These are phyloP conservation scores for Girardia tigrina DNA, from an alignment of 2,888 invertebrate species.

Conservation along the genomic window DNA sequence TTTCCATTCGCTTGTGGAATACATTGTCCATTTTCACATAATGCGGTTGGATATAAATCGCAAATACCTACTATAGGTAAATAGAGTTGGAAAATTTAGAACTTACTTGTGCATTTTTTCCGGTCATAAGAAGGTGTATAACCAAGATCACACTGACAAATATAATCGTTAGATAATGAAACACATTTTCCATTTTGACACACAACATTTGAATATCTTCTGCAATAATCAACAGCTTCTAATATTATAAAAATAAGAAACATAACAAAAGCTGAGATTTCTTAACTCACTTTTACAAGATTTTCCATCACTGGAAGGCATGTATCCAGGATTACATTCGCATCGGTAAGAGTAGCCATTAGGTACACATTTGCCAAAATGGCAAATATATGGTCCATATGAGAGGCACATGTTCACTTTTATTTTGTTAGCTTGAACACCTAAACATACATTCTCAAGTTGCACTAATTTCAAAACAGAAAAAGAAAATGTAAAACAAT, in stretches of 20 bases:
- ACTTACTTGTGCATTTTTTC: slow-evolving; percentile 33
- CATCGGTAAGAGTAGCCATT: slow-evolving; percentile 17
- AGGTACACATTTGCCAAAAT: slow-evolving; percentile 16
- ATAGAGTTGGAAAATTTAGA: neutral
- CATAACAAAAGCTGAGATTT: neutral
- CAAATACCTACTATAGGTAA: slow-evolving; percentile 25
- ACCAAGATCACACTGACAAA: slow-evolving; percentile 24
- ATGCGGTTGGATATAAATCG: slow-evolving; percentile 24
- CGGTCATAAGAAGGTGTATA: slow-evolving; percentile 27
- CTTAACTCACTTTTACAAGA: slow-evolving; percentile 26
- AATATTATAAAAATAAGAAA: neutral
- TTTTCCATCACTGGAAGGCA: slow-evolving; percentile 20
- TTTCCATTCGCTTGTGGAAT: neutral
- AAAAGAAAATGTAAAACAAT: too few species aligned
- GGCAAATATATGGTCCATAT: neutral
- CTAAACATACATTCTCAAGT: neutral
- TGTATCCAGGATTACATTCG: slow-evolving; percentile 24
- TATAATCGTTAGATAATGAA: slow-evolving; percentile 23
- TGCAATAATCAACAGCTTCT: slow-evolving; percentile 24
- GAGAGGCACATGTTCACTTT: slow-evolving; percentile 5
- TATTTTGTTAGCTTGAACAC: neutral
- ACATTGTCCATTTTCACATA: slow-evolving; percentile 27
- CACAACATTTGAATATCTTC: neutral
- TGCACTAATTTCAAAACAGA: too few species aligned
- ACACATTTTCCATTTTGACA: slow-evolving; percentile 27